phyloP scores from a whole-genome alignment of 1,140 invertebrate species.

The Antheraea pernyi region DNA sequence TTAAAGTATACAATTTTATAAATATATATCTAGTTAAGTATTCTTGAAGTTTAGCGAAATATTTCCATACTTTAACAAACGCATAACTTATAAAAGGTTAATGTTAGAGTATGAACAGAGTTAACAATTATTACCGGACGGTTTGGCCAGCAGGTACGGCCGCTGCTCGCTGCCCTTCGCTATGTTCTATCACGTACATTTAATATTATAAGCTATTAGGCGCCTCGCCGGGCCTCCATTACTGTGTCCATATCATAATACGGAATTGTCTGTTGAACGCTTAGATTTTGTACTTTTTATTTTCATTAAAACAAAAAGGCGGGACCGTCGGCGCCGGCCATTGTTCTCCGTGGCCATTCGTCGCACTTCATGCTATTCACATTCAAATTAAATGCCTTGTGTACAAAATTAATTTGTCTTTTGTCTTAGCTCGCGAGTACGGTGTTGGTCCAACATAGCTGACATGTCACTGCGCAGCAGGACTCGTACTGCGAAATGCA shows the following conservation, averaged over 20 bases:
- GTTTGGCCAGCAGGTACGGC: conserved; percentile 33
- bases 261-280: conserved; percentile 71
- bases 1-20: neutral
- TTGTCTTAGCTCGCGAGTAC: conserved; percentile 64
- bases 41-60: neutral
- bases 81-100: neutral
- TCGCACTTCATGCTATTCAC: conserved; percentile 78
- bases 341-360: conserved; percentile 76
- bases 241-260: conserved; percentile 77
- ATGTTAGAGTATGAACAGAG: conserved; percentile 19
- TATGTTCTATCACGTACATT: conserved; percentile 64
- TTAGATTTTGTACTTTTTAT: conserved; percentile 73
- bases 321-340: conserved; percentile 69
- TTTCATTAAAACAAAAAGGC: conserved; percentile 72
- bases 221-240: conserved; percentile 70
- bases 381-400: conserved; percentile 78
- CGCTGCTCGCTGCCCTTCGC: conserved; percentile 30
- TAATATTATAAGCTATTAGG: conserved; percentile 77
- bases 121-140: conserved; percentile 65
- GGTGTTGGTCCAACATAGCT: conserved; percentile 34
- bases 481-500: conserved; percentile 30
- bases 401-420: conserved; percentile 79
- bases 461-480: conserved; percentile 65
- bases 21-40: neutral
- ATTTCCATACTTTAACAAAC: conserved; percentile 5